Evolutionary conservation across 1,140 invertebrate species (phyloP), one percentile per base, ranked within the genome.

Genomic region (Catajapyx aquilonaris): DNA sequence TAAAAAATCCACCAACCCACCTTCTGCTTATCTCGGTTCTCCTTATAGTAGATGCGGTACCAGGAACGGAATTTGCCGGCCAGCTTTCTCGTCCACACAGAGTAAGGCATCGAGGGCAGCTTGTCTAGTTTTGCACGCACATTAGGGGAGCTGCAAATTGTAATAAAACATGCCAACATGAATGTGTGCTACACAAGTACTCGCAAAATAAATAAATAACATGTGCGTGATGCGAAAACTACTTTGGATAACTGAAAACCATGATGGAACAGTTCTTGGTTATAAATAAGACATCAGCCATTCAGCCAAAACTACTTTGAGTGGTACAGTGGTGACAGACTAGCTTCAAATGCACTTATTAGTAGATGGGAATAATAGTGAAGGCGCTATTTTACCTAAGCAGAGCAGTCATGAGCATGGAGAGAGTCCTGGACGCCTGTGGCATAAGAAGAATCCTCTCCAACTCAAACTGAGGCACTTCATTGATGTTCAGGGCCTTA

Each of bases 391-490:
- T 28, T 28, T n/a, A 46, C 52, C 61, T 65, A 15, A 71, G 46
- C 17, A 71, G 54, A 22, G 59, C 60, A 0, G 69, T 70, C 67
- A 73, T 71, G 2, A 71, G 56, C 30, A 52, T 50, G 15, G 62
- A 57, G 36, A 73, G 50, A 23, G 62, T 60, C 38, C 59, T 59
- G 1, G 66, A 69, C 31, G 65, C 64, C 42, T 58, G 53, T 13
- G 68, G 62, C 48, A 71, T 62, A n/a, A 65, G 44, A 9, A 73
- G 51, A 55, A 67, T 66, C 20, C 68, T 56, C 49, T 73, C 69
- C 22, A 71, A 52, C 46, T 73, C 69, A 40, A 64, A 71, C 50
- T 69, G 62, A 1, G 66, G 57, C 16, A 71, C 55, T 30, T 52
- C 52, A n/a, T 50, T 52, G 32, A 63, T 49, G 41, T 53, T 60